Evolutionary conservation across 2,113 vertebrate genomes (phyloP), one percentile per base, ranked within the genome.

Genomic region (Rhadina sibilatrix): DNA sequence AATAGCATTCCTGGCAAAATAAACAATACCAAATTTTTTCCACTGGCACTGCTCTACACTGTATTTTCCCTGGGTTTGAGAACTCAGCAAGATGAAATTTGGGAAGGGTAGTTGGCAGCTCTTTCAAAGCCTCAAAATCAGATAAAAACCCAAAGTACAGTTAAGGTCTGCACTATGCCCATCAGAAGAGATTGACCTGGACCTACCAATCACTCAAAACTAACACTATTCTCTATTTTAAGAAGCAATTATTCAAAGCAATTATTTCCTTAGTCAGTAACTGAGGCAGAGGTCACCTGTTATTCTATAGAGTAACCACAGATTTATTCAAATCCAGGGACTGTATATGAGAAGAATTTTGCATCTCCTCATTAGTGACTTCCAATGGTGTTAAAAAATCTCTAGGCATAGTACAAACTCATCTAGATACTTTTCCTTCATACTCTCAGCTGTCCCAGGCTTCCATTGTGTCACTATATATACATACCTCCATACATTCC

Each of bases 211-310:
- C 59, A 75, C 49, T 79, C 68, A 96, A 88, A 87, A 76, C 54
- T 75, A 92, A 78, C 83, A 70, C 0, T 0, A 65, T 53, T 74
- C 33, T 59, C 72, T 95, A 69, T 93, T 93, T 93, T 87, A 90
- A 69, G 44, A 84, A 86, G 33, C 33, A 92, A 80, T 93, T 90
- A 84, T 70, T 90, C 76, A 97, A 94, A 83, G 88, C 15, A 87
- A 91, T 94, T 90, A 88, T 94, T 95, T 90, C 68, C 57, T 83
- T 78, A 83, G 86, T 61, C 64, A 78, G 74, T 82, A 94, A 72
- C 56, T 81, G 60, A 84, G 83, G 66, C 87, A 91, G 47, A 87
- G 44, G 68, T 95, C 90, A 94, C 52, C 63, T 94, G 64, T 76
- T 87, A 84, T 66, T 90, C 53, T 49, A 31, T 5, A 72, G 69